Percentiles rank a stretch among this genome's conserved stretches.
Conservation (phyloP, 1,140 invertebrate genomes). For the Lepidurus arcticus region DNA sequence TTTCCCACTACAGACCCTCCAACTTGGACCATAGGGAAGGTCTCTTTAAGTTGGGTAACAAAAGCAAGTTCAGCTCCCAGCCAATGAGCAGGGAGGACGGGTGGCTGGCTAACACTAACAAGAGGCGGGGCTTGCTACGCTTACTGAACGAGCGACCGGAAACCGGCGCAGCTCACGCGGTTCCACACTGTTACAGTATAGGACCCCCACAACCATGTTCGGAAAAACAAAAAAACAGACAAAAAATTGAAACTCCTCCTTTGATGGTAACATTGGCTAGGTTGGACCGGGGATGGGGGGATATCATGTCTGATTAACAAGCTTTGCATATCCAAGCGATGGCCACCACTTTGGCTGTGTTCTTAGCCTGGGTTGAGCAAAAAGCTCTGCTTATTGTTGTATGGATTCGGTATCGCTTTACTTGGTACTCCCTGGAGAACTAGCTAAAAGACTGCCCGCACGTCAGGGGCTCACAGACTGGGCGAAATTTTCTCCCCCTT, state of each 20-base stretch:
- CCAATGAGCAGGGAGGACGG: background rate
- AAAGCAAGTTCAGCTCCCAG: background rate
- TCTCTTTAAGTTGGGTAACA: background rate
- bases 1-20: background rate
- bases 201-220: background rate
- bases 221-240: background rate
- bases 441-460: too few relatives aligned
- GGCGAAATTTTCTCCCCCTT: background rate
- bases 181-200: background rate
- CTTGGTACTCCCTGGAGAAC: too few relatives aligned
- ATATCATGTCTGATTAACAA: background rate
- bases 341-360: too few relatives aligned
- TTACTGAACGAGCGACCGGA: background rate
- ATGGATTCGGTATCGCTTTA: too few relatives aligned
- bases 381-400: too few relatives aligned
- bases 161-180: conserved; percentile 6
- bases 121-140: background rate
- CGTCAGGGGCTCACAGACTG: background rate
- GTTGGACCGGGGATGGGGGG: background rate
- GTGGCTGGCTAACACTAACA: background rate
- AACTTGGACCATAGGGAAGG: background rate
- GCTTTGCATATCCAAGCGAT: background rate
- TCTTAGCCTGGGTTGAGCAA: too few relatives aligned
- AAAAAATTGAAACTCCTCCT: background rate
- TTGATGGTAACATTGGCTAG: conserved; percentile 1